Evolutionary conservation across 2,113 vertebrate species (phyloP), one percentile per base, ranked within the genome.

Genomic region (Hemiscyllium ocellatum): DNA sequence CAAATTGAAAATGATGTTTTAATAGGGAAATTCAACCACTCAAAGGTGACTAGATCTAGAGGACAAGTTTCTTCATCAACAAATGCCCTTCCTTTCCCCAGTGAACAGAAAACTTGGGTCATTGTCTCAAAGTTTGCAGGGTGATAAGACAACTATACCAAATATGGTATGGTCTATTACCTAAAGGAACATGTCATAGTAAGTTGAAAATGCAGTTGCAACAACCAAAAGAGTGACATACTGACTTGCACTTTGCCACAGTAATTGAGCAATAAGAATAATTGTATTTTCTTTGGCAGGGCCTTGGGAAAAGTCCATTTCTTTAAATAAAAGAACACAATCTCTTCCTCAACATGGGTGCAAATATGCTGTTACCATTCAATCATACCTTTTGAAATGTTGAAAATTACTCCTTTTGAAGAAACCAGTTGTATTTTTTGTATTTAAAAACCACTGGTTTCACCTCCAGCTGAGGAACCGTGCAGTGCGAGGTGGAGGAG

Each of bases 391-490:
- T 68, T 61, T 26, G 12, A 70, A 94, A 68, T 94, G 91, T 94
- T 94, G 65, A 94, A 52, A 47, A 47, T 70, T 70, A 94, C 91
- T 69, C 91, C 91, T 94, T 47, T 70, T 94, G 91, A 94, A 69
- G 91, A 69, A 94, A 69, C 91, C 61, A 94, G 91, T 94, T 94
- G 91, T 70, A 94, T 94, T 94, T 90, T 70, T 94, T 94, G 91
- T 94, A 94, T 68, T 94, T 68, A 94, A 69, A 94, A 94, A 26
- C 65, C 91, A 94, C 91, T 94, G 65, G 65, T 94, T 94, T 94
- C 91, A 26, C 91, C 91, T 94, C 37, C 91, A 94, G 91, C 91
- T 94, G 91, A 90, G 91, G 91, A 94, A 94, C 65, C 91, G 91
- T 69, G 91, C 65, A 94, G 91, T 94, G n/a, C 65, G 37, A 69